Evolutionary conservation across 2,797 vertebrate species (phyloP).

Genomic region (Myotis daubentonii): DNA sequence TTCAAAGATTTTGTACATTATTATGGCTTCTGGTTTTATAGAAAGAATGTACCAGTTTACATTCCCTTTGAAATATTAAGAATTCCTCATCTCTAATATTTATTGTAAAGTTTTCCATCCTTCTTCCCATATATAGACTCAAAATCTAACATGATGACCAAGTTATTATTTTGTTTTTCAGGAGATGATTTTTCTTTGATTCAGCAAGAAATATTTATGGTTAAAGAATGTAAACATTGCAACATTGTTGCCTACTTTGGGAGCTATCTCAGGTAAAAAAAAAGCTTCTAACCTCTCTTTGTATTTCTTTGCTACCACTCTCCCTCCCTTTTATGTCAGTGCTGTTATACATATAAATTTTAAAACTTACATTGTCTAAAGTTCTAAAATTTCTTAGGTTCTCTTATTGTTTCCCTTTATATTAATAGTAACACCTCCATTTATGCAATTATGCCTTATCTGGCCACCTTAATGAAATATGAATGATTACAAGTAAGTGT

Average conservation of each 20-base stretch:
- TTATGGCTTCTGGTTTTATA: neutral
- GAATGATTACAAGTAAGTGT: neutral
- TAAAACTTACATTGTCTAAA: neutral
- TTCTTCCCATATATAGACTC: rapidly evolving
- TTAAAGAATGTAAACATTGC: constrained; percentile 98
- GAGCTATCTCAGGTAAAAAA: constrained; percentile 97
- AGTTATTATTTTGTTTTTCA: constrained; percentile 84
- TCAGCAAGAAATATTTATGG: constrained; percentile 99
- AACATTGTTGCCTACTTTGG: constrained; percentile 99
- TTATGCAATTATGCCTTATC: neutral
- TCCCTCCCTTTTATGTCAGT: neutral
- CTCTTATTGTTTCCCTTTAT: neutral
- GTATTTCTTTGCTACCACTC: neutral
- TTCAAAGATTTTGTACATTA: constrained; percentile 11
- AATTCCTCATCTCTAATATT: constrained; percentile 40
- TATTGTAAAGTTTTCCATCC: neutral
- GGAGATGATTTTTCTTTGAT: constrained; percentile 99
- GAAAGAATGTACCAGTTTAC: neutral
- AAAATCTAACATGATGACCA: neutral
- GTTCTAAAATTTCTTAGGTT: constrained; percentile 1
- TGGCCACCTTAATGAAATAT: constrained; percentile 34
- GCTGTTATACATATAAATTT: neutral
- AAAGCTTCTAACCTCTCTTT: neutral
- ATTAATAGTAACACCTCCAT: neutral
- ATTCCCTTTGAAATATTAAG: neutral